A percentile compares a stretch with the other conserved stretches of the same genome.
Conservation (phyloP, 1,140 invertebrate genomes). For the Drosophila persimilis region DNA sequence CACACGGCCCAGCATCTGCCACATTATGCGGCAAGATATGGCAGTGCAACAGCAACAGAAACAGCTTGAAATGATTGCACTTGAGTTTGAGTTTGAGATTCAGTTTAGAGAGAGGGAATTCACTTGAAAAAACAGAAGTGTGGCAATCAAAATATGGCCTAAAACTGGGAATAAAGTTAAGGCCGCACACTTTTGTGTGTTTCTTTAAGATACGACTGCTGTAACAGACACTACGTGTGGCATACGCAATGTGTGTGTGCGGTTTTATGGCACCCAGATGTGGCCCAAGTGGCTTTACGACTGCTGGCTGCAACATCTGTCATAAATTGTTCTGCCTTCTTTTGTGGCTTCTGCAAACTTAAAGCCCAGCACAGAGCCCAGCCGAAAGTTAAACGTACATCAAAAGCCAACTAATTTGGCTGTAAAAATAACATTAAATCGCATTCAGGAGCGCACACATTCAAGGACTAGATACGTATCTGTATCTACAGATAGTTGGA, state of each 20-base stretch:
- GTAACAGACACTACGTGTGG: neutral
- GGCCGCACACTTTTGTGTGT: constrained; percentile 1
- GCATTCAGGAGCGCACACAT: constrained; percentile 48
- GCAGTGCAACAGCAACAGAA: constrained; percentile 48
- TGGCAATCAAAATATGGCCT: constrained; percentile 56
- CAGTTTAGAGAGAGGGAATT: constrained; percentile 26
- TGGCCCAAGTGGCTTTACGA: constrained; percentile 20
- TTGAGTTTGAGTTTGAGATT: constrained; percentile 35
- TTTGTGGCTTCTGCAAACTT: constrained; percentile 39
- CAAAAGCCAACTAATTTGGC: constrained; percentile 80
- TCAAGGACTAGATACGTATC: neutral
- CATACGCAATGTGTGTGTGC: constrained; percentile 8
- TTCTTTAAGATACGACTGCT: constrained; percentile 28
- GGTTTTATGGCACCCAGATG: neutral
- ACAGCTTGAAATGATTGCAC: constrained; percentile 71
- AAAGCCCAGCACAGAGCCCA: constrained; percentile 26
- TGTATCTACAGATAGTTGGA: constrained; percentile 31
- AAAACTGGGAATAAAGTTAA: constrained; percentile 26
- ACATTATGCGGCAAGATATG: constrained; percentile 37
- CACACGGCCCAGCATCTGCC: constrained; percentile 49
- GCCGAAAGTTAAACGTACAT: constrained; percentile 69
- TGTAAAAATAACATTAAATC: constrained; percentile 82
- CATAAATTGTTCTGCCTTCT: constrained; percentile 48
- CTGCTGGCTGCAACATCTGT: constrained; percentile 30
- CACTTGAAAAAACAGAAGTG: constrained; percentile 31